phyloP scores from a whole-genome alignment of 2,888 invertebrate genomes.

The Syrista parreyssii region DNA sequence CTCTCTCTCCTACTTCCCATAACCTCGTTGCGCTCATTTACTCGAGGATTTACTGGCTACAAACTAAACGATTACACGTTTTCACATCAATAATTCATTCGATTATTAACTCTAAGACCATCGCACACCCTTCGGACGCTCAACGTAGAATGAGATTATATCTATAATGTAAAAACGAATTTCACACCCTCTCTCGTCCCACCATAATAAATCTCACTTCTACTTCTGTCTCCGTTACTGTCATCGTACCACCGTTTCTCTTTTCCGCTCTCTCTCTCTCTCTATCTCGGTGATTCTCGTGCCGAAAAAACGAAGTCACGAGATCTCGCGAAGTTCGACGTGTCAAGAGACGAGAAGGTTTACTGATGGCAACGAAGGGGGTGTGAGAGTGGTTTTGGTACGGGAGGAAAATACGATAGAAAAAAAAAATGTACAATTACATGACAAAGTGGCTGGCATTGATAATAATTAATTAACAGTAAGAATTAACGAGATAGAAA shows the following conservation, averaged over 20 bases:
- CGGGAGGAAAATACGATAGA: not conserved
- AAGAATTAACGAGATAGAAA: not conserved
- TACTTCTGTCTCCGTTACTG: not conserved
- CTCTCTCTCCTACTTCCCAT: slow-evolving; percentile 12
- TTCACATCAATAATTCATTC: slow-evolving; percentile 41
- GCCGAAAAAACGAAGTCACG: not conserved
- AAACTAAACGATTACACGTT: slow-evolving; percentile 54
- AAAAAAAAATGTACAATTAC: not conserved
- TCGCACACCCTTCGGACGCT: not conserved
- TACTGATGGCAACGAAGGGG: not conserved
- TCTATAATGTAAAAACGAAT: slow-evolving; percentile 12
- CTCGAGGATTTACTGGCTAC: slow-evolving; percentile 33
- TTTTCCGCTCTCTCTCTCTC: not conserved
- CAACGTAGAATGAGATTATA: not conserved
- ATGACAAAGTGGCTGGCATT: not conserved
- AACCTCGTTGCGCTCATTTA: not conserved
- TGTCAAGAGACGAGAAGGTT: not conserved
- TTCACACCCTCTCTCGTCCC: slow-evolving; percentile 13
- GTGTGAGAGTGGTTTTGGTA: not conserved
- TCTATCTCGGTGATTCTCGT: slow-evolving; percentile 1
- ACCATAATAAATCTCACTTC: not conserved
- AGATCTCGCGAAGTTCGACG: not conserved
- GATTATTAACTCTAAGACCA: slow-evolving; percentile 2
- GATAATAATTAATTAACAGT: not conserved
- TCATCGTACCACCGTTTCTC: not conserved